These are phyloP conservation scores for Tychaedon coryphoeus DNA, from an alignment of 2,113 vertebrate species.

Conservation along the genomic window DNA sequence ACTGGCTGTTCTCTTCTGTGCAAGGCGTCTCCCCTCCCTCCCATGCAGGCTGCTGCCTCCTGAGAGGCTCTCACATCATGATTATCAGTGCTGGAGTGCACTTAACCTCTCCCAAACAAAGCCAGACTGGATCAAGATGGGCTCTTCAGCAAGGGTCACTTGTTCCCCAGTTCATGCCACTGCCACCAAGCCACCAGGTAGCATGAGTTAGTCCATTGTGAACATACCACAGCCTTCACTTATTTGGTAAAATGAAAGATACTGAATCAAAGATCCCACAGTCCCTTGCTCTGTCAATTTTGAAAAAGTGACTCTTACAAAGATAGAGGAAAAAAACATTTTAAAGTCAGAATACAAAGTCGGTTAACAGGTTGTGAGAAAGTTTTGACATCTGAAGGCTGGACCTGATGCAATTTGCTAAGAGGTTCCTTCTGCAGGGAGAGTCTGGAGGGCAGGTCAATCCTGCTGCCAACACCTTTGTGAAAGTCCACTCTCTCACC, in stretches of 20 bases:
- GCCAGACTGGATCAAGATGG: neutral
- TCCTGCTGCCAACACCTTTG: neutral
- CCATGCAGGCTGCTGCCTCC: neutral
- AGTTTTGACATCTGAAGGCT: neutral
- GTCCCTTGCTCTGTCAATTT: neutral
- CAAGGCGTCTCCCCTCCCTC: neutral
- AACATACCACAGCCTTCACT: neutral
- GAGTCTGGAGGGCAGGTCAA: neutral
- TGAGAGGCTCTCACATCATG: neutral
- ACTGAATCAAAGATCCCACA: neutral
- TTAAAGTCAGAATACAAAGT: neutral
- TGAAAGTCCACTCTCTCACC: neutral
- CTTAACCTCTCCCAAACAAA: slow-evolving; percentile 6
- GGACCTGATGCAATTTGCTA: neutral
- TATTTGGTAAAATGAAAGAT: neutral
- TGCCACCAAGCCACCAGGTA: neutral
- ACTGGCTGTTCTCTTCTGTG: neutral
- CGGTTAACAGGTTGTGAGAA: neutral
- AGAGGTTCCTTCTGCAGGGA: neutral
- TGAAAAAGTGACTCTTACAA: neutral
- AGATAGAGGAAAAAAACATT: neutral
- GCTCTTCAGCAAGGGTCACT: neutral
- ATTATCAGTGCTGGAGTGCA: neutral
- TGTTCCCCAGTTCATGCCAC: neutral
- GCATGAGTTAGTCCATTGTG: neutral